Evolutionary conservation across 2,797 vertebrate genomes (phyloP).

Genomic region (Lagocephalus sceleratus): DNA sequence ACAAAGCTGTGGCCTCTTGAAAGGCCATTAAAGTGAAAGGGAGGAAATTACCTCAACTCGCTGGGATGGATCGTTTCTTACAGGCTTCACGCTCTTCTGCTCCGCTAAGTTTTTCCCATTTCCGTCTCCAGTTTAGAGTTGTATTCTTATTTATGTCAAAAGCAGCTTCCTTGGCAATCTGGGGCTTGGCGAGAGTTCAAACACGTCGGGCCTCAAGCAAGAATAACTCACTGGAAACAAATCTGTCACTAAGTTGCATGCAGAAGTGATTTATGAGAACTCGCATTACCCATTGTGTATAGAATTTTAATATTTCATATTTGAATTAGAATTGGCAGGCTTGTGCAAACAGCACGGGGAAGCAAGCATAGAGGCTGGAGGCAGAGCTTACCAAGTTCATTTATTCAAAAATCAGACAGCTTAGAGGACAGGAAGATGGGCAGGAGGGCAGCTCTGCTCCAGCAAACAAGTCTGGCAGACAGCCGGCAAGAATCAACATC

Average conservation of each 20-base stretch:
- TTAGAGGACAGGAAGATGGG: background rate
- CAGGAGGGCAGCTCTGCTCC: background rate
- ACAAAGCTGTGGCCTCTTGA: slow-evolving; percentile 23
- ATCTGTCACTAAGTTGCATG: background rate
- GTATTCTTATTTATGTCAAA: slow-evolving; percentile 11
- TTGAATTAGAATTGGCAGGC: background rate
- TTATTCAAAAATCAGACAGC: background rate
- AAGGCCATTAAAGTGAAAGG: slow-evolving; percentile 43
- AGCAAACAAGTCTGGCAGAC: background rate
- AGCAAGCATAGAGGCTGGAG: background rate
- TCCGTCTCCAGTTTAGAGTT: background rate
- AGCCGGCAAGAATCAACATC: background rate
- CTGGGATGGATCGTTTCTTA: slow-evolving; percentile 37
- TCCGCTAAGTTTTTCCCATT: background rate
- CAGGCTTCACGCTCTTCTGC: slow-evolving; percentile 12
- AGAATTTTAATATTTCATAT: background rate
- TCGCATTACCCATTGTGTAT: background rate
- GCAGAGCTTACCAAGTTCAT: background rate
- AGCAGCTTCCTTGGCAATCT: background rate
- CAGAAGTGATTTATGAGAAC: background rate
- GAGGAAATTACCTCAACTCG: slow-evolving; percentile 29
- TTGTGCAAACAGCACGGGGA: background rate
- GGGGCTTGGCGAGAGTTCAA: background rate
- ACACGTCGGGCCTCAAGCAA: background rate
- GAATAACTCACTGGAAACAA: background rate